Base-by-base conservation (phyloP, 1,140 invertebrate genomes). In the Yoshiicerus persimilis region DNA sequence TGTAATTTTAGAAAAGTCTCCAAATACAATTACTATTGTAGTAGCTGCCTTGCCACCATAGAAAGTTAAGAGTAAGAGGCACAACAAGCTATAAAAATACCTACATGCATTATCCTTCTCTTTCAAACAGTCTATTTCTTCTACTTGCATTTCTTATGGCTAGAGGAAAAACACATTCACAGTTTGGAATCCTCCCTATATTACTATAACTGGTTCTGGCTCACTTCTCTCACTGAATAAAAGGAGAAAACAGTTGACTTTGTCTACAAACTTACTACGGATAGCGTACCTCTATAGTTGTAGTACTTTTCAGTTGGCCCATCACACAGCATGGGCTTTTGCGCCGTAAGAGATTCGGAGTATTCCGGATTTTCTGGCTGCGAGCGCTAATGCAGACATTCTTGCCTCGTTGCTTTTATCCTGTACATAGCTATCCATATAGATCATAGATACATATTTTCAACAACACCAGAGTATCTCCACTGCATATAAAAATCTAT, bases 361-460 rank as follows among this genome's bases (percentile, higher is more conserved):
- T 38, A 38, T 80, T 80, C 34, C 75, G 75, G 75, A 80, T 80
- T 80, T 80, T 80, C 75, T 80, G 75, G 75, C 32, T 80, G 34
- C 30, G 32, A 32, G 75, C 75, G 75, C 75, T 80, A 80, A 80
- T 80, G 75, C 75, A 80, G 75, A 80, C 75, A 80, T 80, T 80
- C 75, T 34, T 80, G 30, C 34, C 32, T 38, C 6, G 9, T 32
- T n/a, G 8, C 75, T 27, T 13, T 11, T 6, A 27, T 27, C 8
- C 8, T 56, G 20, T 56, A 56, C 47, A 56, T n/a, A 56, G n/a
- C 47, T 56, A 56, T 20, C 13, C n/a, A 56, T 56, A 11, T 47
- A 16, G 5, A 20, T 56, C 47, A 56, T 56, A 56, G 39, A 10
- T 8, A 41, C 39, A 56, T 56, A 56, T n/a, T 16, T n/a, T 56